phyloP scores from a whole-genome alignment of 2,888 invertebrate species.

The Blomia tropicalis region DNA sequence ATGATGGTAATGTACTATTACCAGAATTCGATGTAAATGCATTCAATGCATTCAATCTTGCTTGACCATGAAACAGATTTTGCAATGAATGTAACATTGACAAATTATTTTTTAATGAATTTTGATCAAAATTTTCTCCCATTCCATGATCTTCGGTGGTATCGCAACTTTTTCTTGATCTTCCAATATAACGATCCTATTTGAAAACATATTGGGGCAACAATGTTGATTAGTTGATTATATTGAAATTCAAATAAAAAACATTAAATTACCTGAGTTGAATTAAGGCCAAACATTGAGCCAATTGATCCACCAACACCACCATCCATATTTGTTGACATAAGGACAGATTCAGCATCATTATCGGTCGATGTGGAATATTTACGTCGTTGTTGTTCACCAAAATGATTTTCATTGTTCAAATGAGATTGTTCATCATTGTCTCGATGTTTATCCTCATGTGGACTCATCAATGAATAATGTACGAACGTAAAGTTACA shows the following conservation, averaged over 20 bases:
- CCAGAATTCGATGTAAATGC: not conserved
- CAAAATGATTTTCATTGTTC: not conserved
- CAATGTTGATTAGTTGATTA: not conserved
- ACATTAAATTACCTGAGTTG: too few species aligned
- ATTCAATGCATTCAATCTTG: slow-evolving; percentile 2
- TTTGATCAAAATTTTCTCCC: not conserved
- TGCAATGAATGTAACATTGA: not conserved
- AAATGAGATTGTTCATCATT: not conserved
- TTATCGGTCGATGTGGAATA: not conserved
- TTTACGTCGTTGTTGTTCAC: not conserved
- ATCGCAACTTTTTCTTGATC: too few species aligned
- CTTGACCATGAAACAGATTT: not conserved
- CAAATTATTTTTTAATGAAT: not conserved
- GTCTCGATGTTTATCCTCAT: slow-evolving; percentile 49
- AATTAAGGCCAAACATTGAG: too few species aligned
- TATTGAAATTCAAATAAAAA: too few species aligned
- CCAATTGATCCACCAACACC: too few species aligned
- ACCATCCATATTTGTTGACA: too few species aligned
- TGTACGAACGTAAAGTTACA: slow-evolving; percentile 57
- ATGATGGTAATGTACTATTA: too few species aligned
- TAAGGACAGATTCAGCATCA: too few species aligned
- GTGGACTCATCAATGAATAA: slow-evolving; percentile 55
- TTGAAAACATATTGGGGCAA: too few species aligned
- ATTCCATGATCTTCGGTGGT: too few species aligned
- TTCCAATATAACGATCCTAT: too few species aligned